Evolutionary conservation across 2,113 vertebrate genomes (phyloP), one percentile per base, ranked within the genome.

Genomic region (Balaenoptera acutorostrata): DNA sequence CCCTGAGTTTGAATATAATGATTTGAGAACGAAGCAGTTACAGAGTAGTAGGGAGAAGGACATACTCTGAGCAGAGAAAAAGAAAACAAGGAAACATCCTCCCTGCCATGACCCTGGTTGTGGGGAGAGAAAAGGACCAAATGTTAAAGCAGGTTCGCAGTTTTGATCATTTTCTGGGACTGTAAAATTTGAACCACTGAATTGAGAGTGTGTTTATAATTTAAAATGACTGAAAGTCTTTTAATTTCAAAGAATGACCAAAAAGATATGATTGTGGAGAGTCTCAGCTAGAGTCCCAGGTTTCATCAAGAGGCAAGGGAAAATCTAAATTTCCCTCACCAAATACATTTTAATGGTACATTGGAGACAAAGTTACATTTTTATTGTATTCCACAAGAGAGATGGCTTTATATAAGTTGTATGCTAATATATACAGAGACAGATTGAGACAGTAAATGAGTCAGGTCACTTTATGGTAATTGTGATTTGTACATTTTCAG

Each of bases 331-430:
- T 93, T 59, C 20, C 6, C 21, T 49, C 27, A 83, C 33, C 10
- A 39, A 59, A 55, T 69, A 33, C 13, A 77, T 78, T 75, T 83
- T 15, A 92, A 82, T 27, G 5, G 31, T 57, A 55, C 17, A n/a
- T 18, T 44, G 18, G 57, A 87, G 64, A 46, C 33, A 75, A 92
- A 89, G 68, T 61, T 96, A 17, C 8, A n/a, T 69, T 89, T 49
- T 52, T 59, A 33, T n/a, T 77, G 74, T 52, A 33, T 21, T 31
- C 27, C 23, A 14, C 2, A 84, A 77, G 21, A 82, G 33, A 84
- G 31, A 59, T 75, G 55, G 44, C 39, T 92, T 77, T 39, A 75
- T 93, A 52, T 69, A 80, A 36, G 52, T 52, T 80, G 13, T 57
- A 80, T 80, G 33, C 77, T 57, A 57, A 80, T 80, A 36, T 36